These are phyloP conservation scores for Scaptomyza montana DNA, from an alignment of 1,140 invertebrate species.

Conservation along the genomic window DNA sequence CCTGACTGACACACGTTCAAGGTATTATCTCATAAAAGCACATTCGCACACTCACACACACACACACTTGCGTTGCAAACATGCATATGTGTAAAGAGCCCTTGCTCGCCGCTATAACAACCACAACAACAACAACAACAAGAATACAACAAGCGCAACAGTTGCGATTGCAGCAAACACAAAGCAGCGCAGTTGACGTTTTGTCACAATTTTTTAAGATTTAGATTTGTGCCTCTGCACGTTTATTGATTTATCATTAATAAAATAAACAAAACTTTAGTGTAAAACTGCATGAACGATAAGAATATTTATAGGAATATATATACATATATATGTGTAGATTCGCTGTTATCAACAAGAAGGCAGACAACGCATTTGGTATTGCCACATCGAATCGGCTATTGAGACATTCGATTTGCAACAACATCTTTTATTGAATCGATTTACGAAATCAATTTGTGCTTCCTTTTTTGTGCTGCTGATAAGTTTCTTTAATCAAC, in stretches of 20 bases:
- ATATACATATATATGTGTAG: background rate
- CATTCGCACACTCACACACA: constrained; percentile 18
- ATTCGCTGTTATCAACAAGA: constrained; percentile 9
- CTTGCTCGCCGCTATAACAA: constrained; percentile 51
- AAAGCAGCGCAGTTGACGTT: constrained; percentile 40
- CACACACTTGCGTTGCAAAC: too few species aligned
- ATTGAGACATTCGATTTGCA: constrained; percentile 64
- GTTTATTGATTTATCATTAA: constrained; percentile 44
- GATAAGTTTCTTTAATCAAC: constrained; percentile 61
- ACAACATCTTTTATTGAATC: constrained; percentile 63
- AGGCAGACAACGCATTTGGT: constrained; percentile 52
- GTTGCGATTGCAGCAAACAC: constrained; percentile 55
- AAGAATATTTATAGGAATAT: constrained; percentile 11
- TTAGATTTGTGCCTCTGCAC: constrained; percentile 13
- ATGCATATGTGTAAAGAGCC: constrained; percentile 43
- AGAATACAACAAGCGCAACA: constrained; percentile 63
- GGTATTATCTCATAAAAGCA: constrained; percentile 80
- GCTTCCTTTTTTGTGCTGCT: constrained; percentile 36
- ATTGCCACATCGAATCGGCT: constrained; percentile 64
- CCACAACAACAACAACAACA: too few species aligned
- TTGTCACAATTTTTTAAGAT: constrained; percentile 6
- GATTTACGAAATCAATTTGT: constrained; percentile 45
- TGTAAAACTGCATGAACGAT: constrained; percentile 30
- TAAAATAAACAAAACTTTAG: background rate
- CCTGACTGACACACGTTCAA: constrained; percentile 82